Evolutionary conservation across 92 coral and sea anemone species (phyloP), one percentile per base, ranked within the genome.

Genomic region (Phenganax stokvisi): DNA sequence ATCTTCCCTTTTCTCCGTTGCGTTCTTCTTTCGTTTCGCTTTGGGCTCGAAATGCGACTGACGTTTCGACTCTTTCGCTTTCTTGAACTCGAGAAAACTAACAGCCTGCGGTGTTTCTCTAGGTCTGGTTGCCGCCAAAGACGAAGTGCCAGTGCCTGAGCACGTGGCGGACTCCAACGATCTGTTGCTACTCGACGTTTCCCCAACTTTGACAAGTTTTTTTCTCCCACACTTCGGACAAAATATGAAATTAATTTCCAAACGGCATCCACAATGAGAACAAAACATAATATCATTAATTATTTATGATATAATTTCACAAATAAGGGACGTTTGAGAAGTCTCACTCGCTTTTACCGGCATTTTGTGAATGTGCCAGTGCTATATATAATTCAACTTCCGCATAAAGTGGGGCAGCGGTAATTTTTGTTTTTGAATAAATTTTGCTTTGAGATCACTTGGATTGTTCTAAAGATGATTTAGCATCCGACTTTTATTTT

Each of bases 171-270:
- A 28, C 10, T 65, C 65, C 16, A 20, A 1, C 25, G 16, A 13
- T 1, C 65, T 59, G 16, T 1, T 13, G 65, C 65, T 20, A 30
- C 54, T 71, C 51, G 52, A 71, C 37, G 54, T 52, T 51, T 20
- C 13, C 16, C 76, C 51, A 71, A 17, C 52, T 16, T 37, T 37
- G 51, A 3, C 76, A 7, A 1, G 10, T 51, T 37, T 71, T 55
- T 71, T 71, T 37, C n/a, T 71, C 54, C 76, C 76, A 71, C 76
- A 71, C 9, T 55, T 30, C 31, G 76, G 76, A 37, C 54, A 71
- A 51, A 16, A 71, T 15, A 29, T 37, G 51, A 71, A 71, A n/a
- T 52, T 55, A 16, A 30, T n/a, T 15, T 71, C 56, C 54, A 71
- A 29, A 12, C 56, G 31, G 76, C 20, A 20, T 51, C 76, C 76